A percentile compares a stretch with the other conserved stretches of the same genome.
These are phyloP conservation scores for Poecilobothrus nobilitatus DNA, from an alignment of 2,888 invertebrate species.

Conservation along the genomic window DNA sequence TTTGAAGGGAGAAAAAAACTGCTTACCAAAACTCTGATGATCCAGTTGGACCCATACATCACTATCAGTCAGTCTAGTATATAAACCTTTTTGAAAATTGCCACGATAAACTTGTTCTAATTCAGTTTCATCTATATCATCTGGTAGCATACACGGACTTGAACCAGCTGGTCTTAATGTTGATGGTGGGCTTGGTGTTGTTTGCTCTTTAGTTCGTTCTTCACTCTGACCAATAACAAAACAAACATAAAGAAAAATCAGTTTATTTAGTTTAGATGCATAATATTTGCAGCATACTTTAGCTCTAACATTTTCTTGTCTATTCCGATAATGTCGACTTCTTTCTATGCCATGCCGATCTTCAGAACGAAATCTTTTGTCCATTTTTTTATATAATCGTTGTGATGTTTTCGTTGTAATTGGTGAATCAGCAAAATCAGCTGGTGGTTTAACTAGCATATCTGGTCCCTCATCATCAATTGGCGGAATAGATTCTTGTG, in stretches of 20 bases:
- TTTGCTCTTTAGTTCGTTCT: constrained; percentile 62
- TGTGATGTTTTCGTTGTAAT: constrained; percentile 47
- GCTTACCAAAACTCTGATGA: constrained; percentile 38
- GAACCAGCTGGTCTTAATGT: constrained; percentile 57
- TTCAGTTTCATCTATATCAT: constrained; percentile 22
- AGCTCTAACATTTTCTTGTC: constrained; percentile 64
- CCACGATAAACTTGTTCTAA: constrained; percentile 63
- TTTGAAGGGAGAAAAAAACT: neutral
- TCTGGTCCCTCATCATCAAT: constrained; percentile 45
- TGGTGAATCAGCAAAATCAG: constrained; percentile 82
- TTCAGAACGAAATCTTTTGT: constrained; percentile 70
- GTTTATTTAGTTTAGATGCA: neutral
- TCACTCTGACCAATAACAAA: constrained; percentile 47
- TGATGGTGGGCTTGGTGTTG: constrained; percentile 65
- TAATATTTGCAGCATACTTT: constrained; percentile 49
- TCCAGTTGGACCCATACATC: constrained; percentile 58
- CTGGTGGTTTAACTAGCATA: constrained; percentile 74
- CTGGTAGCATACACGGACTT: constrained; percentile 56
- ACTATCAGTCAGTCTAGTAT: constrained; percentile 67
- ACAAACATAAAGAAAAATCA: constrained; percentile 9
- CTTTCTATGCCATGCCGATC: constrained; percentile 56
- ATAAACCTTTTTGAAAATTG: constrained; percentile 61
- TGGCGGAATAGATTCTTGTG: constrained; percentile 41
- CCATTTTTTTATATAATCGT: constrained; percentile 66
- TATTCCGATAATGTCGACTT: constrained; percentile 53